These are phyloP conservation scores for Echiichthys vipera DNA, from an alignment of 2,797 vertebrate genomes.

Conservation along the genomic window DNA sequence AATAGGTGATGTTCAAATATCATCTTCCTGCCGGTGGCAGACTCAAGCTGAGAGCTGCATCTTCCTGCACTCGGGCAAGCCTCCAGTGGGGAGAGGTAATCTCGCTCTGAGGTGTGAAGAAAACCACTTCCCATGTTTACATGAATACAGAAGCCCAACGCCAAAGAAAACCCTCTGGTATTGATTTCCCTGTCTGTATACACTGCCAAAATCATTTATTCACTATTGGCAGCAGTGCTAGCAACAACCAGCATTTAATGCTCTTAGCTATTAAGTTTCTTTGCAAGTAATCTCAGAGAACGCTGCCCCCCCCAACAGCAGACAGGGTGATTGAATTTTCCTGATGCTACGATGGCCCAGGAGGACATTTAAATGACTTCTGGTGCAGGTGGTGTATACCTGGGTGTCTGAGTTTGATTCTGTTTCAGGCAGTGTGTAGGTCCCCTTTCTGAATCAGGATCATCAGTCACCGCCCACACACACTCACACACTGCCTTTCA, in stretches of 20 bases:
- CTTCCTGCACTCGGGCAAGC: constrained; percentile 67
- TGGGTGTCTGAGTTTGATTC: constrained; percentile 74
- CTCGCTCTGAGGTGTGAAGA: constrained; percentile 91
- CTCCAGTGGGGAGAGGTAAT: constrained; percentile 87
- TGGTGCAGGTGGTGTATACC: constrained; percentile 80
- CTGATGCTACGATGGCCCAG: constrained; percentile 73
- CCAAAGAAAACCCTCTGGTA: constrained; percentile 94
- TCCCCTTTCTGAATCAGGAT: constrained; percentile 71
- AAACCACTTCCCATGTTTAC: constrained; percentile 98
- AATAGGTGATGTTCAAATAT: constrained; percentile 61
- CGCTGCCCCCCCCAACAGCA: constrained; percentile 69
- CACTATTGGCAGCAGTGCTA: constrained; percentile 93
- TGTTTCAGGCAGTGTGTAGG: constrained; percentile 70
- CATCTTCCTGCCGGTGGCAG: constrained; percentile 57
- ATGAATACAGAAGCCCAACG: constrained; percentile 94
- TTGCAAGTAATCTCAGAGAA: constrained; percentile 85
- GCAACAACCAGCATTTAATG: constrained; percentile 89
- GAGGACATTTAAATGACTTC: constrained; percentile 82
- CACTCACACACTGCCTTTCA: constrained; percentile 48
- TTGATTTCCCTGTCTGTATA: constrained; percentile 96
- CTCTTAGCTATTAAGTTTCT: constrained; percentile 89
- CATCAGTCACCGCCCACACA: constrained; percentile 81
- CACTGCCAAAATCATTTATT: constrained; percentile 97
- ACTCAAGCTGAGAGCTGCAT: constrained; percentile 78
- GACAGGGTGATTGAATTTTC: constrained; percentile 84